Evolutionary conservation across 2,888 invertebrate genomes (phyloP).

Genomic region (Drosophila anceps): DNA sequence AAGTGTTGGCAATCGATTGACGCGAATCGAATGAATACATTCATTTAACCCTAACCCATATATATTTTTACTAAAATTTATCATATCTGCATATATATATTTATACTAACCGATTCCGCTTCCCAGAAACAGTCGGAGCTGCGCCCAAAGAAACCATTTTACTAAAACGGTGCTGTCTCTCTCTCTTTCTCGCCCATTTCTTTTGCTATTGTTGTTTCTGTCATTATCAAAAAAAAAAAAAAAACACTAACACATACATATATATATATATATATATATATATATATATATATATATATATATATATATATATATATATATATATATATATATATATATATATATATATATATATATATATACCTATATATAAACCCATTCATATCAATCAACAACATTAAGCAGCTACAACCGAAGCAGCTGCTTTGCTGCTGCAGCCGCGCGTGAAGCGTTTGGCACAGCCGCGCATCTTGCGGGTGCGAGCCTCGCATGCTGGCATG

Average conservation of each 20-base stretch:
- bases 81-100: slow-evolving; percentile 5
- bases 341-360: slow-evolving; percentile 8
- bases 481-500: slow-evolving; percentile 84
- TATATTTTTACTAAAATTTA: neutral
- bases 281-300: slow-evolving; percentile 4
- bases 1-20: slow-evolving; percentile 18
- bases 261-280: neutral
- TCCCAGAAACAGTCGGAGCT: slow-evolving; percentile 12
- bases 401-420: slow-evolving; percentile 36
- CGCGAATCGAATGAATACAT: slow-evolving; percentile 1
- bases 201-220: slow-evolving; percentile 40
- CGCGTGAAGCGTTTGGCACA: slow-evolving; percentile 86
- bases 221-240: too few species aligned
- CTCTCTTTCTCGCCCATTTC: slow-evolving; percentile 16
- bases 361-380: slow-evolving; percentile 10
- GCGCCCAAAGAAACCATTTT: slow-evolving; percentile 23
- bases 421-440: slow-evolving; percentile 61
- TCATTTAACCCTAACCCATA: neutral
- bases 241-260: neutral
- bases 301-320: slow-evolving; percentile 6
- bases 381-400: slow-evolving; percentile 6
- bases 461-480: slow-evolving; percentile 87
- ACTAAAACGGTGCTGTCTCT: slow-evolving; percentile 44
- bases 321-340: slow-evolving; percentile 4
- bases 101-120: slow-evolving; percentile 23